phyloP scores from a whole-genome alignment of 2,888 invertebrate genomes.

The Pristionchus japonicus region DNA sequence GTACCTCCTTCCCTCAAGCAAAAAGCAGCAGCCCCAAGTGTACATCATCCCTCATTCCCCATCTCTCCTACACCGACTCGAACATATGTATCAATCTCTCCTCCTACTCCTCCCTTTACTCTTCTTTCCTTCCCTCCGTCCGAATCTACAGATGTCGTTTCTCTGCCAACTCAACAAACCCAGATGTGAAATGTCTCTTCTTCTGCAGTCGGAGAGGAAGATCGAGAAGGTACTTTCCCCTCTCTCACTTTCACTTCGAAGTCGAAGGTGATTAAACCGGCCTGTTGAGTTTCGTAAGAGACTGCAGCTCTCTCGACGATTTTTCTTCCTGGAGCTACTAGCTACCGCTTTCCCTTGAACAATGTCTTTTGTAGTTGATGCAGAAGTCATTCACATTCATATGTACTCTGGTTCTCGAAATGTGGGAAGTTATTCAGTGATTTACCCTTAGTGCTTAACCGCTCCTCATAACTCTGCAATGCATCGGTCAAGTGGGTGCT shows the following conservation, averaged over 20 bases:
- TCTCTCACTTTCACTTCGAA: background rate
- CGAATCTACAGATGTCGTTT: constrained; percentile 25
- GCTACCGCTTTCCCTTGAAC: no score
- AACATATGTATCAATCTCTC: constrained; percentile 34
- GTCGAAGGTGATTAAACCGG: background rate
- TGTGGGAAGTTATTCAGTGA: background rate
- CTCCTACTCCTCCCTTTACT: background rate
- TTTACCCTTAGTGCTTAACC: background rate
- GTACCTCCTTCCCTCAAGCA: constrained; percentile 5
- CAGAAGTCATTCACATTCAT: background rate
- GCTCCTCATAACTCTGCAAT: background rate
- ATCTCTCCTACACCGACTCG: background rate
- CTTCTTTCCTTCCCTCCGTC: constrained; percentile 12
- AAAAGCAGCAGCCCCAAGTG: background rate
- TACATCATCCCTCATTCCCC: constrained; percentile 12
- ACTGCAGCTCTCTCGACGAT: background rate
- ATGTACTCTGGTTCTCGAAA: background rate
- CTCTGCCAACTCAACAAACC: constrained; percentile 39
- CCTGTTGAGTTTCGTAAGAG: background rate
- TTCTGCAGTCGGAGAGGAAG: background rate
- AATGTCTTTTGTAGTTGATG: background rate
- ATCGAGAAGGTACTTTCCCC: constrained; percentile 19
- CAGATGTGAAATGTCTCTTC: constrained; percentile 41
- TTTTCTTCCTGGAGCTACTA: no score
- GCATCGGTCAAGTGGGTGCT: background rate